Base-by-base conservation (phyloP, 2,797 vertebrate species). In the Muraenolepis orangiensis region DNA sequence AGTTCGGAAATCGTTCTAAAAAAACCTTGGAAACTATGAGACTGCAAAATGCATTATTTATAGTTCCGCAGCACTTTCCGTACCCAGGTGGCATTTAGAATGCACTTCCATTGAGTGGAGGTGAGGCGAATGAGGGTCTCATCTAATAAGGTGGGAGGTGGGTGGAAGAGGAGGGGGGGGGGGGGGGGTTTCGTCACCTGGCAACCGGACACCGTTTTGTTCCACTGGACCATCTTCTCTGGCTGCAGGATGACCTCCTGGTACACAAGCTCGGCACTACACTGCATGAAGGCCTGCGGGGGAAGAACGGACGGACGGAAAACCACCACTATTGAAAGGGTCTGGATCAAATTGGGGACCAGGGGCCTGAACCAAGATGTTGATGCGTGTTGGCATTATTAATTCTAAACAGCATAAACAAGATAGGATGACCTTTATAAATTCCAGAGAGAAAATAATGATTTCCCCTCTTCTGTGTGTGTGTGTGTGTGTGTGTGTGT, bases 241-340 rank as follows among this genome's bases (percentile, higher is more conserved):
- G 97, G 97, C 81, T 99, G 96, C 34, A 99, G 89, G 78, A 99
- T 98, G 74, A 96, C 95, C 76, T 99, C 98, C 89, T 98, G 97
- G 89, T 99, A 99, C 40, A 99, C 94, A 0, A 93, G 89, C 91
- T 99, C 98, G 3, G 98, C 95, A 0, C 96, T 81, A 87, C 97
- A 98, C 90, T 98, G 95, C 91, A 99, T 92, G 20, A 99, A 92
- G 32, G 95, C 94, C 97, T 99, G 85, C 51, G 6, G 38, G 0
- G n/a, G n/a, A n/a, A n/a, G n/a, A 18, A 16, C 67, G 28, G 79
- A 40, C 69, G 67, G 2, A 46, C 10, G 42, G 42, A 18, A 51
- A 20, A 20, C 1, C 16, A 46, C 18, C 42, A 51, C 18, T 51
- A 51, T n/a, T 51, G 42, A 18, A 20, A 51, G 13, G 42, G 42